These are phyloP conservation scores for Caenorhabditis angaria DNA, from an alignment of 2,888 invertebrate species.

Conservation along the genomic window DNA sequence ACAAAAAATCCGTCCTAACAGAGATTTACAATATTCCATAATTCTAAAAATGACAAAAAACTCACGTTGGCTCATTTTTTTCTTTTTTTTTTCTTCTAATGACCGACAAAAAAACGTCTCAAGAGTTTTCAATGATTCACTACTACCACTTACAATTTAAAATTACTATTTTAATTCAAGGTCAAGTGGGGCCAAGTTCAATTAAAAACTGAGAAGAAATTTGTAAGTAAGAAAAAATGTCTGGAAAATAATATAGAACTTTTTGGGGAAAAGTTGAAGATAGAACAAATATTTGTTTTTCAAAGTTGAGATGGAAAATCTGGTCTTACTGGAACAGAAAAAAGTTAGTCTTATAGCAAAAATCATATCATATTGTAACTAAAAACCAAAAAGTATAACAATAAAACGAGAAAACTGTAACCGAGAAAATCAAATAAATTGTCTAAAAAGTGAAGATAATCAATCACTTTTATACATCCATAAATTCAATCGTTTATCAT, in stretches of 20 bases:
- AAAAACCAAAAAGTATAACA: neutral
- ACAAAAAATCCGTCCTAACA: neutral
- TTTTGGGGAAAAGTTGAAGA: too few relatives aligned
- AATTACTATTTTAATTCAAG: too few relatives aligned
- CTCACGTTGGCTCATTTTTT: too few relatives aligned
- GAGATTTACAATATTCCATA: neutral
- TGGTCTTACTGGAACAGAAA: neutral
- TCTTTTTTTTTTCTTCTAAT: too few relatives aligned
- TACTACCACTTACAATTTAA: too few relatives aligned
- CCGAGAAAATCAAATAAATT: too few relatives aligned
- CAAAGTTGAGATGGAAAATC: neutral
- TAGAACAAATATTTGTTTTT: neutral
- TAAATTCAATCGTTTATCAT: neutral
- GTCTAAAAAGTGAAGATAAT: neutral
- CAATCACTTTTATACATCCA: constrained; percentile 4
- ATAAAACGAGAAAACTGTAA: neutral
- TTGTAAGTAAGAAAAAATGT: neutral
- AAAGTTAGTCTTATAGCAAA: neutral
- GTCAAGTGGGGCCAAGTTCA: neutral
- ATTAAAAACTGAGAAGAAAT: neutral
- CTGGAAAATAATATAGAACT: neutral
- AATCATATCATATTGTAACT: neutral
- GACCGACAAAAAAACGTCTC: too few relatives aligned
- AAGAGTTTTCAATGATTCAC: too few relatives aligned
- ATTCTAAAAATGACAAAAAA: neutral